Percentiles rank a stretch among this genome's conserved stretches.
Conservation (phyloP, 2,797 vertebrate species). For the Myotis planiceps region DNA sequence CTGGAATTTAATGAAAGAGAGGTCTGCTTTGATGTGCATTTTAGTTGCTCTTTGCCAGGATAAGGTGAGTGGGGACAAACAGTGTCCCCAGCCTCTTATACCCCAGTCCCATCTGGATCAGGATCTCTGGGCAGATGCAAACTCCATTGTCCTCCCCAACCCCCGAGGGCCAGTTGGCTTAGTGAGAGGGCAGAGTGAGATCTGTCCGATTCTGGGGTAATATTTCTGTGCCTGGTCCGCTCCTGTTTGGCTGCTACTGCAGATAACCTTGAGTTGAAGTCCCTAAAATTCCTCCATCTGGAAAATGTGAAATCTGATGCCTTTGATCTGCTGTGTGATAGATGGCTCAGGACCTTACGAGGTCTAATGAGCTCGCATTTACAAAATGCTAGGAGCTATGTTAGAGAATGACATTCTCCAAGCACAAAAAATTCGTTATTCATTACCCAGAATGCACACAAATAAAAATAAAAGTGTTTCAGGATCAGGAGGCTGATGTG, state of each 20-base stretch:
- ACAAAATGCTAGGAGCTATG: conserved; percentile 72
- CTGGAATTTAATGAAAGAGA: not conserved
- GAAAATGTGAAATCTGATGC: conserved; percentile 63
- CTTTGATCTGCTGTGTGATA: conserved; percentile 63
- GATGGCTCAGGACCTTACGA: conserved; percentile 28
- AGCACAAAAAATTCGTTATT: conserved; percentile 67
- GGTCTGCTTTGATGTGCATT: not conserved
- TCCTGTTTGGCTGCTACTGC: conserved; percentile 4
- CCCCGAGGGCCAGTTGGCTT: too few species aligned
- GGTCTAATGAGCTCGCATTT: conserved; percentile 78
- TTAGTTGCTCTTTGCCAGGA: not conserved
- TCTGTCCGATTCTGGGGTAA: not conserved
- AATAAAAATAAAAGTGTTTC: conserved; percentile 73
- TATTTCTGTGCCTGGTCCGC: conserved; percentile 9
- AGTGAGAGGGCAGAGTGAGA: not conserved
- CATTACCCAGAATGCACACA: conserved; percentile 70
- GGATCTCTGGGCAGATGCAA: not conserved
- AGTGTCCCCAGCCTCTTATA: accelerated
- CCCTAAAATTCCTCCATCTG: conserved; percentile 52
- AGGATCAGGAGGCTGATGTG: conserved; percentile 49
- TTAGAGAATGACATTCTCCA: conserved; percentile 69
- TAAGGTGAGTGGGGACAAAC: not conserved
- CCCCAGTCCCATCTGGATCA: not conserved
- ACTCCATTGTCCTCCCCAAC: not conserved
- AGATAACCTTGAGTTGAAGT: conserved; percentile 65